Conservation (phyloP, 1,140 invertebrate species). For the Thaumatotibia leucotreta region DNA sequence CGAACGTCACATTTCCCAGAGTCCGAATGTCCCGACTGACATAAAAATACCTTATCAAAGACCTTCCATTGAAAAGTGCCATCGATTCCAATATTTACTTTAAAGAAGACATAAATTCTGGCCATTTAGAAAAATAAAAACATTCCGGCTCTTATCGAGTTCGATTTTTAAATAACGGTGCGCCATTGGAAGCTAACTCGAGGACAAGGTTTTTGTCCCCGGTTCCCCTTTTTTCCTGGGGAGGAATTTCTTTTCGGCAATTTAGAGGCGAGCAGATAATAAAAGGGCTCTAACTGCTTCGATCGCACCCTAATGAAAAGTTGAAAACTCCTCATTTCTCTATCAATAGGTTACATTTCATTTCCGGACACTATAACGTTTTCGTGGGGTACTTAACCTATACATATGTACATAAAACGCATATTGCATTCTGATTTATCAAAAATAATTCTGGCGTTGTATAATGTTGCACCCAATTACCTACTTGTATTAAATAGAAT, state of each 20-base stretch:
- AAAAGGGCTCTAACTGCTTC: conserved; percentile 77
- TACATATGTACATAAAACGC: not conserved
- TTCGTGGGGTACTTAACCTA: not conserved
- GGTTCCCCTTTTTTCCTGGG: conserved; percentile 58
- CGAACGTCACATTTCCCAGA: conserved; percentile 67
- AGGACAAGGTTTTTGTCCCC: conserved; percentile 65
- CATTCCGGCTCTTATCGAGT: conserved; percentile 69
- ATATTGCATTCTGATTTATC: too few species aligned
- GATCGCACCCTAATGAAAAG: conserved; percentile 74
- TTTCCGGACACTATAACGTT: not conserved
- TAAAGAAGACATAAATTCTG: conserved; percentile 68
- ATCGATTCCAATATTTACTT: conserved; percentile 67
- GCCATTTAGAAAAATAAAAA: conserved; percentile 74
- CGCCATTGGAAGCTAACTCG: conserved; percentile 62
- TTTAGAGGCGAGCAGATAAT: conserved; percentile 77
- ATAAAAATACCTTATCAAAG: conserved; percentile 70
- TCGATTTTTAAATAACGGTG: conserved; percentile 75
- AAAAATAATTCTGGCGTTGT: too few species aligned
- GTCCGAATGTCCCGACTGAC: conserved; percentile 54
- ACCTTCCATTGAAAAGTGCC: conserved; percentile 48
- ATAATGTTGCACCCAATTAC: too few species aligned
- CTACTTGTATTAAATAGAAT: too few species aligned
- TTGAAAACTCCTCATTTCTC: conserved; percentile 67
- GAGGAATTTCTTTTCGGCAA: conserved; percentile 76
- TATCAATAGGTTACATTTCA: conserved; percentile 63